Percentiles rank a stretch among this genome's conserved stretches.
Evolutionary conservation across 2,797 vertebrate genomes (phyloP).

Genomic region (Myotis daubentonii): DNA sequence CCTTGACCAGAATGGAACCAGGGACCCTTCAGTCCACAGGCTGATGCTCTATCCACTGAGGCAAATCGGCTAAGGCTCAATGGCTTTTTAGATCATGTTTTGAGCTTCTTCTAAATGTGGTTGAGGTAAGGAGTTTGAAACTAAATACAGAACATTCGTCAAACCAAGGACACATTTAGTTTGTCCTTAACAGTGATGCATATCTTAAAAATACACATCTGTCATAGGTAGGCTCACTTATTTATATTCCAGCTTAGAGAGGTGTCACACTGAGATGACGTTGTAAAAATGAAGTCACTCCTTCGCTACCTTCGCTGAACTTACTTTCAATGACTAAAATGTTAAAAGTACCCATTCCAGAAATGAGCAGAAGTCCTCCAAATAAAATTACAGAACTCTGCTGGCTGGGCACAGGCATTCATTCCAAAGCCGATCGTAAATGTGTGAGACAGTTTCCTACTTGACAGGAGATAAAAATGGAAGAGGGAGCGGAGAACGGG

Average conservation of each 20-base stretch:
- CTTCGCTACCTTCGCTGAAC: slow-evolving; percentile 58
- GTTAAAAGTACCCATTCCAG: slow-evolving; percentile 66
- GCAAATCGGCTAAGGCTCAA: too few species aligned
- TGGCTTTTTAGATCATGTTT: not conserved
- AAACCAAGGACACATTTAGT: slow-evolving; percentile 60
- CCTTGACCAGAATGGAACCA: not conserved
- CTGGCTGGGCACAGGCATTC: slow-evolving; percentile 35
- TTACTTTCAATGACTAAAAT: slow-evolving; percentile 57
- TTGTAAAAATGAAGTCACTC: slow-evolving; percentile 74
- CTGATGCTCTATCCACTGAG: not conserved
- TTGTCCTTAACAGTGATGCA: slow-evolving; percentile 48
- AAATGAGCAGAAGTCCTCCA: slow-evolving; percentile 57
- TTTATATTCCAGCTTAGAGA: slow-evolving; percentile 61
- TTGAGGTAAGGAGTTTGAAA: slow-evolving; percentile 44
- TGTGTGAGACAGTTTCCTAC: slow-evolving; percentile 13
- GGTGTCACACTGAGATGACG: slow-evolving; percentile 58
- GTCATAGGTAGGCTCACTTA: slow-evolving; percentile 62
- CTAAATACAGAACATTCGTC: slow-evolving; percentile 54
- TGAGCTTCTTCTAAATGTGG: not conserved
- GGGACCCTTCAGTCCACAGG: not conserved
- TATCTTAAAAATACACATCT: slow-evolving; percentile 57
- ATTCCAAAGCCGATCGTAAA: slow-evolving; percentile 62
- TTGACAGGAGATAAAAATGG: slow-evolving; percentile 38
- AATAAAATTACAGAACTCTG: slow-evolving; percentile 58
- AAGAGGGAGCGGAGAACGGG: not conserved